phyloP scores from a whole-genome alignment of 2,113 vertebrate species.

The Pachyramphus minor region DNA sequence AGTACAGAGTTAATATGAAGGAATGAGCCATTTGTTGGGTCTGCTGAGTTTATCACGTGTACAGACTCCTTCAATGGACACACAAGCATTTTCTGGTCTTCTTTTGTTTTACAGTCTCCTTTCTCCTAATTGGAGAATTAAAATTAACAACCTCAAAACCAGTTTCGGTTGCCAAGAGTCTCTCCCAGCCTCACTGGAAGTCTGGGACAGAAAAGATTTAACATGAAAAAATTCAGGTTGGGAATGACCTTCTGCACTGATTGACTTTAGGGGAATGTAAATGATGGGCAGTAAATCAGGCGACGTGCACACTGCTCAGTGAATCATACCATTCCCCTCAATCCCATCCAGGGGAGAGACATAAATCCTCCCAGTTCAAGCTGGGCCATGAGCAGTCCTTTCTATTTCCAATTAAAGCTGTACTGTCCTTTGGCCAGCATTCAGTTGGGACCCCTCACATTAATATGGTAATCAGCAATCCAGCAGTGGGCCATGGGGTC shows the following conservation, averaged over 20 bases:
- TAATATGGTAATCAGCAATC: slow-evolving; percentile 54
- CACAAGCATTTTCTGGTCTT: not conserved
- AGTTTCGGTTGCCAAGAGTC: not conserved
- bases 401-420: slow-evolving; percentile 74
- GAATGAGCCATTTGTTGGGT: not conserved
- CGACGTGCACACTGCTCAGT: slow-evolving; percentile 49
- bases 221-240: slow-evolving; percentile 74
- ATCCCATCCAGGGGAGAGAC: slow-evolving; percentile 73
- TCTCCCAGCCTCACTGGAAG: slow-evolving; percentile 15
- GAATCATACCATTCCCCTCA: slow-evolving; percentile 78
- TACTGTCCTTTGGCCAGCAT: slow-evolving; percentile 63
- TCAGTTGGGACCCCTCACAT: slow-evolving; percentile 48
- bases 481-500: not conserved
- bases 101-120: slow-evolving; percentile 1
- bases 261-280: slow-evolving; percentile 86
- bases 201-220: slow-evolving; percentile 66
- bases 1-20: slow-evolving; percentile 6
- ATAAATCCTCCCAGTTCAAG: slow-evolving; percentile 81
- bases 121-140: not conserved
- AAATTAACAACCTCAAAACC: slow-evolving; percentile 27
- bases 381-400: slow-evolving; percentile 65
- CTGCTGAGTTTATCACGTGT: not conserved
- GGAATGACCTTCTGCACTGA: slow-evolving; percentile 85
- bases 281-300: slow-evolving; percentile 87
- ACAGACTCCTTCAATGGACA: fast-evolving